Percentiles rank a stretch among this genome's conserved stretches.
phyloP scores from a whole-genome alignment of 2,888 invertebrate genomes.

The Proisotoma minuta region DNA sequence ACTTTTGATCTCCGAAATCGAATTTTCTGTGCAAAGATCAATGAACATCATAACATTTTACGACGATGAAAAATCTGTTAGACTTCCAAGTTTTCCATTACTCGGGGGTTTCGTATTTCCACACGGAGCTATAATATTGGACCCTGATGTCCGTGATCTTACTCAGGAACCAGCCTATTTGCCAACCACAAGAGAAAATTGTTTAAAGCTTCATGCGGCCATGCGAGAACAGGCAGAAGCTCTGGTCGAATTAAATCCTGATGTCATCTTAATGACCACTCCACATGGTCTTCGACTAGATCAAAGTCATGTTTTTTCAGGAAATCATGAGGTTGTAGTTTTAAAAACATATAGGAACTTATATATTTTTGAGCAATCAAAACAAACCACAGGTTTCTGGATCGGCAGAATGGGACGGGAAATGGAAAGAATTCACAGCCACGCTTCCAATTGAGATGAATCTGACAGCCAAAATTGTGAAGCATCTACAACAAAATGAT shows the following conservation, averaged over 20 bases:
- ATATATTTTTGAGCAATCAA: no score
- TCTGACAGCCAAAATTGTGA: background rate
- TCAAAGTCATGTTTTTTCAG: conserved; percentile 11
- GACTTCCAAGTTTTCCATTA: no score
- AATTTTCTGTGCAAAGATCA: no score
- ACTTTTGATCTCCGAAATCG: no score
- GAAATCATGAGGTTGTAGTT: conserved; percentile 16
- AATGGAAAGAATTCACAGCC: conserved; percentile 9
- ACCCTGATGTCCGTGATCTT: conserved; percentile 26
- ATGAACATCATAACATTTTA: no score
- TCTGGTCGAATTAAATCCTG: conserved; percentile 10
- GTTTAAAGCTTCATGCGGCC: conserved; percentile 16
- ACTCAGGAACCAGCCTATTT: conserved; percentile 17
- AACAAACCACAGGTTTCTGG: background rate
- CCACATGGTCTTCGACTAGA: conserved; percentile 23
- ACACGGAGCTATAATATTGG: conserved; percentile 33
- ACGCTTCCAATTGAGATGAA: conserved; percentile 4
- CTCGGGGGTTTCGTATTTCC: conserved; percentile 36
- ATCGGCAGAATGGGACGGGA: conserved; percentile 13
- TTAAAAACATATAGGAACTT: no score
- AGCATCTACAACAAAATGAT: background rate
- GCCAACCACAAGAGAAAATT: conserved; percentile 10
- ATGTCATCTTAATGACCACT: conserved; percentile 18
- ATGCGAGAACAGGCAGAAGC: conserved; percentile 15
- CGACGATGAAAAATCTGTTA: no score